Base-by-base conservation (phyloP, 2,888 invertebrate genomes). In the Epirrita christyi region DNA sequence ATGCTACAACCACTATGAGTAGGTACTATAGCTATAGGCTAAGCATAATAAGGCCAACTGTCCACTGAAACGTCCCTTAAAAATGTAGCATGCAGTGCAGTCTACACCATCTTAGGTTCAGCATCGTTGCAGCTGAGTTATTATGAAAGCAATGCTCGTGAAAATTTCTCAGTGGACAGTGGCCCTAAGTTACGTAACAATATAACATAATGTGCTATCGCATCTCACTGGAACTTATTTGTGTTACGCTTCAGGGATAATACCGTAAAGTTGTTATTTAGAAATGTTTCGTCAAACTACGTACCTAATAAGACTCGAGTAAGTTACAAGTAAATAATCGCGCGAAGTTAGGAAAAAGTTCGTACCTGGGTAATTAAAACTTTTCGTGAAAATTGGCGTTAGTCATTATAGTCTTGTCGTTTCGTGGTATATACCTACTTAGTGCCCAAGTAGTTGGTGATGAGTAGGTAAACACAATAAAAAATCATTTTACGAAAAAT, bases 211-310 rank as follows among this genome's bases (percentile, higher is more conserved):
- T 11, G 10, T 43, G 43, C 44, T 51, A 15, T 51, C 28, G 13
- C 14, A 36, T 44, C n/a, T 32, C 28, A 37, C 28, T 21, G 4
- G 21, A 37, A 29, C 32, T 29, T 46, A 27, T 44, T 47, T 56
- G 21, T 36, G n/a, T 36, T 36, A 11, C 4, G 36, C n/a, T 28
- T 47, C 36, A 42, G 37, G 47, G 46, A 43, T 58, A 43, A 64
- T 66, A 43, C 55, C 48, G 52, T 64, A 15, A 67, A 60, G 46
- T 58, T 63, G 51, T 57, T 67, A 64, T 60, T 62, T 63, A 58
- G 34, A 55, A 42, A 52, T 45, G 46, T 56, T 46, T 45, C 34
- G 45, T 57, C 40, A 55, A 48, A 48, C 34, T 48, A 34, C 4
- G 38, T 21, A 38, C 40, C n/a, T n/a, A n/a, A n/a, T 21, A 29